phyloP scores from a whole-genome alignment of 2,113 vertebrate genomes.

The Forbesichthys papilliferus region DNA sequence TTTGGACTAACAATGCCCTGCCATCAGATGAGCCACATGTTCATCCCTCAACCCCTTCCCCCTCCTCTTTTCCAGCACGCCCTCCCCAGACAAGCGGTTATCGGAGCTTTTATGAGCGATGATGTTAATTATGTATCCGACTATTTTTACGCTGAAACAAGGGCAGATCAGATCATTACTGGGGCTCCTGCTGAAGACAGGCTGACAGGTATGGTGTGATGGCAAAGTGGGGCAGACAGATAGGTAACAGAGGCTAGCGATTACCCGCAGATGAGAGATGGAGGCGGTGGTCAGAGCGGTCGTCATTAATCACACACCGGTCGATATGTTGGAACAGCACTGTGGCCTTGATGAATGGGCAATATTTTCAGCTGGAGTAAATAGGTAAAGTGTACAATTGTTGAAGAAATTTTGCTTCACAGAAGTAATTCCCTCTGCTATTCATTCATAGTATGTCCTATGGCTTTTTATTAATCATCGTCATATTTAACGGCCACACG shows the following conservation, averaged over 20 bases:
- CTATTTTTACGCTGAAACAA: slow-evolving; percentile 72
- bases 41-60: slow-evolving; percentile 49
- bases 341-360: slow-evolving; percentile 41
- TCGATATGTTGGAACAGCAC: slow-evolving; percentile 53
- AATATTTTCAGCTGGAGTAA: slow-evolving; percentile 24
- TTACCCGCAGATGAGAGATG: slow-evolving; percentile 67
- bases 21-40: slow-evolving; percentile 47
- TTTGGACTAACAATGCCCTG: slow-evolving; percentile 61
- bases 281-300: slow-evolving; percentile 44
- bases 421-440: not conserved
- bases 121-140: slow-evolving; percentile 74
- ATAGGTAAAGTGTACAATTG: not conserved
- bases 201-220: slow-evolving; percentile 17
- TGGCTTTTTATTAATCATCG: not conserved
- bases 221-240: not conserved
- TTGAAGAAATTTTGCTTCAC: not conserved
- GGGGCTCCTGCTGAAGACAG: slow-evolving; percentile 61
- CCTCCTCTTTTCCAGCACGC: not conserved
- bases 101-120: slow-evolving; percentile 72
- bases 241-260: slow-evolving; percentile 49
- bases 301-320: slow-evolving; percentile 66
- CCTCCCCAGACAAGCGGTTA: slow-evolving; percentile 56
- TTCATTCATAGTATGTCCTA: not conserved
- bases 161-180: slow-evolving; percentile 67
- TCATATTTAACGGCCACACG: not conserved